A percentile compares a stretch with the other conserved stretches of the same genome.
Evolutionary conservation across 2,888 invertebrate genomes (phyloP).

Genomic region (Acrobasis suavella): DNA sequence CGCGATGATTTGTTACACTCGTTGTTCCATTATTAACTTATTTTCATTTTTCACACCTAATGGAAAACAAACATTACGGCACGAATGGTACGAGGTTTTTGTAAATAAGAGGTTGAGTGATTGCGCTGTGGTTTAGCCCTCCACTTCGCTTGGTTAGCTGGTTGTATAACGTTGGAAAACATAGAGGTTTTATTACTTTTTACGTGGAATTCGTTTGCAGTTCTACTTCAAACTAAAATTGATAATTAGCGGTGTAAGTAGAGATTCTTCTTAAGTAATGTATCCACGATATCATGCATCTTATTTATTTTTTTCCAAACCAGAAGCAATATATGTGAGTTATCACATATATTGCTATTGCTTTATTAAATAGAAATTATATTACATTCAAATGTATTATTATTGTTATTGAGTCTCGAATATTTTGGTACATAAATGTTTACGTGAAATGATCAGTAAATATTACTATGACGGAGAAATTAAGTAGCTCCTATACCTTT

Average conservation of each 20-base stretch:
- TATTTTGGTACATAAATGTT: background rate
- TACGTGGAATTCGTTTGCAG: background rate
- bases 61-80: constrained; percentile 44
- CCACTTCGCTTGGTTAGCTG: background rate
- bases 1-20: constrained; percentile 57
- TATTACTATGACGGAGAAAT: background rate
- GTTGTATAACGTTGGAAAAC: constrained; percentile 9
- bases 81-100: constrained; percentile 27
- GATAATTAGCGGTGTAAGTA: too few relatives aligned
- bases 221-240: too few relatives aligned
- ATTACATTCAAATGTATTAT: too few relatives aligned
- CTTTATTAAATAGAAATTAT: too few relatives aligned
- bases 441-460: background rate
- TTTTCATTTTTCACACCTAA: constrained; percentile 52
- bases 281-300: too few relatives aligned
- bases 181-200: background rate
- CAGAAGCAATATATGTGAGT: too few relatives aligned
- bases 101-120: constrained; percentile 18
- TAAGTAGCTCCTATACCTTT: too few relatives aligned
- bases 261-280: too few relatives aligned
- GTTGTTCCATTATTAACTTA: constrained; percentile 47
- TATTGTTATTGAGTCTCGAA: too few relatives aligned
- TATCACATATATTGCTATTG: too few relatives aligned
- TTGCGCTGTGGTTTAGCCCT: constrained; percentile 12
- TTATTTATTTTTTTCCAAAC: too few relatives aligned